phyloP scores from a whole-genome alignment of 2,888 invertebrate species.

The Thymelicus sylvestris region DNA sequence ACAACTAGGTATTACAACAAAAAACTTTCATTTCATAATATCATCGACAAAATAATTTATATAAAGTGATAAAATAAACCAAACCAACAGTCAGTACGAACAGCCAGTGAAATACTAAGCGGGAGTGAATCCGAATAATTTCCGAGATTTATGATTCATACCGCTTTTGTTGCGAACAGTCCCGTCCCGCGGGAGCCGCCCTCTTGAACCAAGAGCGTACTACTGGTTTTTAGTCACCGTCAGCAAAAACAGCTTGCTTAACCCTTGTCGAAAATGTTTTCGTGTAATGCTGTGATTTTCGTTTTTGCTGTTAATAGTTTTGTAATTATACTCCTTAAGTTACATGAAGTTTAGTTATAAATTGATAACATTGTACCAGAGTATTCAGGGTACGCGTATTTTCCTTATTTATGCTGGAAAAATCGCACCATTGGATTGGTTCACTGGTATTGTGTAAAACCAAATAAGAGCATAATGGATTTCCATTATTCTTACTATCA shows the following conservation, averaged over 20 bases:
- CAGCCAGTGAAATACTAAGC: constrained; percentile 52
- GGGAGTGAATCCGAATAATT: constrained; percentile 54
- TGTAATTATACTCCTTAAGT: too few species aligned
- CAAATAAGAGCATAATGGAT: too few species aligned
- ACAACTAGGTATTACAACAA: not conserved
- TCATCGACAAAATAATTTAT: constrained; percentile 19
- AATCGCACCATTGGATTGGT: too few species aligned
- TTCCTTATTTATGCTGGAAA: too few species aligned
- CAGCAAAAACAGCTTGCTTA: not conserved
- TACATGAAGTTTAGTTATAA: too few species aligned
- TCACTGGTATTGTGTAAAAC: too few species aligned
- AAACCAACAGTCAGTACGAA: constrained; percentile 22
- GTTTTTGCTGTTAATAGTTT: too few species aligned
- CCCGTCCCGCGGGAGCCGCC: constrained; percentile 40
- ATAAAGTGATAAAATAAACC: constrained; percentile 32
- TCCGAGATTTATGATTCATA: constrained; percentile 44
- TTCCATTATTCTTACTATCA: too few species aligned
- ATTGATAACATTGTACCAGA: too few species aligned
- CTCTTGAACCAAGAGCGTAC: constrained; percentile 13
- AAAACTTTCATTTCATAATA: not conserved
- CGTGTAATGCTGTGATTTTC: too few species aligned
- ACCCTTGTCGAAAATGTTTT: not conserved
- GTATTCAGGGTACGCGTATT: too few species aligned
- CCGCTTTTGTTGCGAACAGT: constrained; percentile 46
- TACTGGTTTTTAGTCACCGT: not conserved